Evolutionary conservation across 2,113 vertebrate genomes (phyloP).

Genomic region (Carollia perspicillata): DNA sequence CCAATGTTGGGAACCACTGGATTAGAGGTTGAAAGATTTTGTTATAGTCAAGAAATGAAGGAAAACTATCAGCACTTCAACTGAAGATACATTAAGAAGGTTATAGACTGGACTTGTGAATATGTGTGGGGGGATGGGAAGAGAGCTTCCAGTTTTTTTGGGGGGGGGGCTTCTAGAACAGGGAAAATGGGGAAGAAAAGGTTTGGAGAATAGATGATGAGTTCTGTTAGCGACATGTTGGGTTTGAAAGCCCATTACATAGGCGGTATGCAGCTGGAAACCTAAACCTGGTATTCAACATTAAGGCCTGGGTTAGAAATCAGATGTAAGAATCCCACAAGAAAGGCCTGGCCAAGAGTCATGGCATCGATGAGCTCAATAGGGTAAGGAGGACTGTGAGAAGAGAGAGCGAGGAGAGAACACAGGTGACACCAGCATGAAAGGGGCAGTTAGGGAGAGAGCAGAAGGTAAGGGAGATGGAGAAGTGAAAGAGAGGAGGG

Average conservation of each 20-base stretch:
- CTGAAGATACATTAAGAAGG: neutral
- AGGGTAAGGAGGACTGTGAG: neutral
- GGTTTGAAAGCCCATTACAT: neutral
- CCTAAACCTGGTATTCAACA: constrained; percentile 49
- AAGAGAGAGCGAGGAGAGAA: neutral
- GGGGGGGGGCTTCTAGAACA: neutral
- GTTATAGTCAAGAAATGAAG: neutral
- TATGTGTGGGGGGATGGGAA: neutral
- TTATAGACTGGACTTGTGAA: neutral
- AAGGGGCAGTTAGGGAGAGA: neutral
- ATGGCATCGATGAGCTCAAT: neutral
- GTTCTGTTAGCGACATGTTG: neutral
- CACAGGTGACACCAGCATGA: neutral
- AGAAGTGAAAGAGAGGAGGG: neutral
- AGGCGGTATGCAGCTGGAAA: neutral
- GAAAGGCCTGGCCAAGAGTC: neutral
- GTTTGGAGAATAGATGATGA: neutral
- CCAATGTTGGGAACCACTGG: neutral
- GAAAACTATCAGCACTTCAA: neutral
- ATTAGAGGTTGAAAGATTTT: neutral
- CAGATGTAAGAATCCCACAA: neutral
- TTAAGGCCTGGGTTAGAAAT: neutral
- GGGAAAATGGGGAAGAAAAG: neutral
- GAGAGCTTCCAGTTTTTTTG: neutral
- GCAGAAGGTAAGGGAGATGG: neutral